Evolutionary conservation across 2,113 vertebrate species (phyloP), one percentile per base, ranked within the genome.

Genomic region (Oncorhynchus masou): DNA sequence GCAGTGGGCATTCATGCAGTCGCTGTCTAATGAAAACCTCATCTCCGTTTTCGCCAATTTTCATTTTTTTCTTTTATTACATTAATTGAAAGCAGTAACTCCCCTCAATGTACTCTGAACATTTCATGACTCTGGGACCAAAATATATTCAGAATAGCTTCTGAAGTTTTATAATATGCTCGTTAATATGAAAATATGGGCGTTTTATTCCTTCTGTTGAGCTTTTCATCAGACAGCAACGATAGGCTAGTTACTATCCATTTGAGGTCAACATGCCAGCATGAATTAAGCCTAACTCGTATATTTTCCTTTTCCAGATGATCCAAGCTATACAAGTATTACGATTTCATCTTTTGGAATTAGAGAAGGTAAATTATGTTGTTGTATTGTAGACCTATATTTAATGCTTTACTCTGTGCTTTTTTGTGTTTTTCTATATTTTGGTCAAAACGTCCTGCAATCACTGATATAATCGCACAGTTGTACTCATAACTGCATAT

Each of bases 251-350:
- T 19, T 54, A 16, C 15, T 19, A 54, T 54, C 51, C 15, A 54
- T 54, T 54, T 54, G 13, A 54, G 51, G 5, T 54, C 16, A 54
- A 54, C 51, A 16, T 64, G 24, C 9, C 6, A 11, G 60, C 5
- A 64, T 64, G 60, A 64, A 11, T 64, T 5, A 64, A 11, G 8
- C 64, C 49, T 31, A 13, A 29, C 1, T 66, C n/a, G 11, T 49
- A 27, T 67, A 71, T 70, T 22, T 48, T 72, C n/a, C 91, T 70
- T 22, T 48, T 72, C 24, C 92, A 99, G 97, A 98, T 99, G 97
- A 97, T 99, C 80, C 97, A 99, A 93, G 96, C 97, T 74, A 99
- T 99, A 90, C 97, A 99, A 93, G 97, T 99, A 65, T 92, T 99
- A 87, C 94, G 97, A 82, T 98, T 99, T 90, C 97, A 99, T 83